Percentiles rank a stretch among this genome's conserved stretches.
phyloP scores from a whole-genome alignment of 2,888 invertebrate species.

The Cantharis rustica region DNA sequence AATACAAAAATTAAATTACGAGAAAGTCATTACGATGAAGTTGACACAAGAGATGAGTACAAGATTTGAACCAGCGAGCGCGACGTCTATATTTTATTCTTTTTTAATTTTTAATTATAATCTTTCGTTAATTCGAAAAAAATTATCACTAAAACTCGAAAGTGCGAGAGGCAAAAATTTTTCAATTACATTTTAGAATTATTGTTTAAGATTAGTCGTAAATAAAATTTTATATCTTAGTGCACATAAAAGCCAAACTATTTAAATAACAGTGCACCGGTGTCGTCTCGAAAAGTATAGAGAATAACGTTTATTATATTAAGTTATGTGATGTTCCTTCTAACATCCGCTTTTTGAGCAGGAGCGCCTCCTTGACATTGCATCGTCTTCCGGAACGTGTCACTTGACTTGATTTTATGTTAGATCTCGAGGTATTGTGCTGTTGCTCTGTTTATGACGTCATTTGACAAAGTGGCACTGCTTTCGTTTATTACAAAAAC shows the following conservation, averaged over 20 bases:
- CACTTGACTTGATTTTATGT: slow-evolving; percentile 33
- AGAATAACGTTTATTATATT: background rate
- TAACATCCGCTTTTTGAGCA: slow-evolving; percentile 20
- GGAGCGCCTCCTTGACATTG: slow-evolving; percentile 14
- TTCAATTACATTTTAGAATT: background rate
- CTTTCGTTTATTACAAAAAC: slow-evolving; percentile 5
- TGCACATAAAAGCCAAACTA: background rate
- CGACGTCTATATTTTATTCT: background rate
- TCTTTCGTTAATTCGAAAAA: background rate
- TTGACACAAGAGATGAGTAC: background rate
- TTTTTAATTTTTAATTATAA: background rate
- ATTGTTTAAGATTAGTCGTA: background rate
- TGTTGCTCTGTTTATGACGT: slow-evolving; percentile 32
- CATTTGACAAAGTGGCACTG: slow-evolving; percentile 26
- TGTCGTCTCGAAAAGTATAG: background rate
- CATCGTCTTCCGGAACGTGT: slow-evolving; percentile 28
- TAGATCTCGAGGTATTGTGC: slow-evolving; percentile 30
- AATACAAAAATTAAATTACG: background rate
- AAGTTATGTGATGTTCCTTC: slow-evolving; percentile 7
- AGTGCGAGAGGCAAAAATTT: background rate
- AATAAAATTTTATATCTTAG: background rate
- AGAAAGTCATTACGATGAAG: background rate
- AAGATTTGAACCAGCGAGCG: background rate
- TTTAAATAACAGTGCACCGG: background rate
- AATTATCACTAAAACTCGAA: background rate